These are phyloP conservation scores for Leptura quadrifasciata DNA, from an alignment of 2,888 invertebrate species.

Conservation along the genomic window DNA sequence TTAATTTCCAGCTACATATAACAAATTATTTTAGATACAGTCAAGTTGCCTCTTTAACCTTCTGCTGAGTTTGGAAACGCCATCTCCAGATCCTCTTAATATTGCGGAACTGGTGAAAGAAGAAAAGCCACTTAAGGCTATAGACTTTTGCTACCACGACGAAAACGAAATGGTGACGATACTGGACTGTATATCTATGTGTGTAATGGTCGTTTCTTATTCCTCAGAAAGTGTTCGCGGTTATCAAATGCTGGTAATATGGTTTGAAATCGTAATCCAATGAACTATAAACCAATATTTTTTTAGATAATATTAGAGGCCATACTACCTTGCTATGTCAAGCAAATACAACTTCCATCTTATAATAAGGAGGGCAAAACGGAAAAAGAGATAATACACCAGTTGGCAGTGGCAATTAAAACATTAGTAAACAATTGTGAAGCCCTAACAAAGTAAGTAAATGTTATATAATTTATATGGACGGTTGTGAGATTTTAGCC, in stretches of 20 bases:
- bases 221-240: slow-evolving; percentile 95
- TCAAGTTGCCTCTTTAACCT: slow-evolving; percentile 94
- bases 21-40: slow-evolving; percentile 73
- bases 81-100: slow-evolving; percentile 94
- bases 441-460: slow-evolving; percentile 90
- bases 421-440: slow-evolving; percentile 98
- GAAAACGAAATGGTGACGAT: slow-evolving; percentile 98
- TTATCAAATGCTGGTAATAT: slow-evolving; percentile 91
- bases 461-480: not conserved
- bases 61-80: slow-evolving; percentile 92
- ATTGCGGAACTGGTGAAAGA: slow-evolving; percentile 94
- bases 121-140: slow-evolving; percentile 92
- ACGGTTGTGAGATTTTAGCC: too few relatives aligned
- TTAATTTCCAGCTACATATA: not conserved
- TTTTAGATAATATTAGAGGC: slow-evolving; percentile 95
- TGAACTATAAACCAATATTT: not conserved
- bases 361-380: slow-evolving; percentile 94
- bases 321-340: slow-evolving; percentile 95
- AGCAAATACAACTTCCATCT: slow-evolving; percentile 92
- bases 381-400: slow-evolving; percentile 94
- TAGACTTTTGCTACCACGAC: slow-evolving; percentile 99
- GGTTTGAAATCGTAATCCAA: too few relatives aligned
- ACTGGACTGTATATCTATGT: slow-evolving; percentile 97
- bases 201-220: slow-evolving; percentile 99
- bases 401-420: slow-evolving; percentile 94